A percentile compares a stretch with the other conserved stretches of the same genome.
These are phyloP conservation scores for Chlorops oryzae DNA, from an alignment of 1,140 invertebrate species.

Conservation along the genomic window DNA sequence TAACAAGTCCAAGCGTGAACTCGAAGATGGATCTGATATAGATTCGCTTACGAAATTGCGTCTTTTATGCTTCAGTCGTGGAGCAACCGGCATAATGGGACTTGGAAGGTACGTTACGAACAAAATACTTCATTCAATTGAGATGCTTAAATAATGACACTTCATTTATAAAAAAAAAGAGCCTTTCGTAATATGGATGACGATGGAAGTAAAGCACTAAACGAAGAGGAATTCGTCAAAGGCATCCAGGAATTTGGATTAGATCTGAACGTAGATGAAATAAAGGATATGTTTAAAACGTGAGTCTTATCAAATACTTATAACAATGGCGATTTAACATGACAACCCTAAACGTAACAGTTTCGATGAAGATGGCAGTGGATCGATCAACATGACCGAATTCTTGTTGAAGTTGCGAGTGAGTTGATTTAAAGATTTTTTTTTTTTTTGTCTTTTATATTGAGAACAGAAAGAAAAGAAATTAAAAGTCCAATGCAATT, in stretches of 20 bases:
- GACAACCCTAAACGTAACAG: too few relatives aligned
- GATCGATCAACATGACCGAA: constrained; percentile 81
- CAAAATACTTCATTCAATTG: too few relatives aligned
- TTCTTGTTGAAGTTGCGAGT: constrained; percentile 81
- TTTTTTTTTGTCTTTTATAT: constrained; percentile 3
- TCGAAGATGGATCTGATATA: constrained; percentile 52
- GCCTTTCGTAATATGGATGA: constrained; percentile 90
- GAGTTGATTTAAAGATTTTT: constrained; percentile 38
- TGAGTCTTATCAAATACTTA: too few relatives aligned
- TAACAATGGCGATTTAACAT: too few relatives aligned
- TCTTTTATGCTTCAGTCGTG: constrained; percentile 74
- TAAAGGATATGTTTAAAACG: constrained; percentile 55
- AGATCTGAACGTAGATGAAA: constrained; percentile 61
- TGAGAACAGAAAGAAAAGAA: not conserved
- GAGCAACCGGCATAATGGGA: constrained; percentile 81
- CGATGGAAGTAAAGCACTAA: constrained; percentile 78
- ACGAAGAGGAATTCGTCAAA: constrained; percentile 73
- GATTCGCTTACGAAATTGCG: constrained; percentile 82
- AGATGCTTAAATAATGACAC: too few relatives aligned
- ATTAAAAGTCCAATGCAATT: not conserved
- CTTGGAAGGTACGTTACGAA: constrained; percentile 73
- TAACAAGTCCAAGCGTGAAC: constrained; percentile 61
- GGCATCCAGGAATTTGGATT: constrained; percentile 78
- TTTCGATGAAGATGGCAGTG: constrained; percentile 80
- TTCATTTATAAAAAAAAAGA: too few relatives aligned